Base-by-base conservation (phyloP, 2,888 invertebrate species). In the Leucoma salicis region DNA sequence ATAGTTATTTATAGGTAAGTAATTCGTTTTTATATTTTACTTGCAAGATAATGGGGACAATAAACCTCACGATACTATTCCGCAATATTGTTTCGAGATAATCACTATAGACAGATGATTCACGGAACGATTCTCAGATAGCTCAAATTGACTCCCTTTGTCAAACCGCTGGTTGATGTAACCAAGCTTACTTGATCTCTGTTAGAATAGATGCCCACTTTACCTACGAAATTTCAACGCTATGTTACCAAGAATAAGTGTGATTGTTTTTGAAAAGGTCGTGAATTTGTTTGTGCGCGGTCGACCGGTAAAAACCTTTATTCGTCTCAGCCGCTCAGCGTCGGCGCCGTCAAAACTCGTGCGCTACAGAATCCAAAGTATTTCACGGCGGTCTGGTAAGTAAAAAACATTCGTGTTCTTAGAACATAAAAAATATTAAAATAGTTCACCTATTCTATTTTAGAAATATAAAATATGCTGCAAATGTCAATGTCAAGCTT, bases 41-140 rank as follows among this genome's bases (percentile, higher is more conserved):
- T 53, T 47, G 35, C 44, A 40, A 39, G 45, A 43, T 49, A 39
- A 45, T 46, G 53, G 49, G 51, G 53, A 57, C 39, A 53, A 54
- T 47, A 50, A 49, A 49, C 38, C 52, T 59, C 61, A 61, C 63
- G 63, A 64, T 45, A 44, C 35, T 28, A 43, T 15, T 15, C 46
- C 62, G 71, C 66, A 63, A 63, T 68, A 70, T 65, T 72, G 65
- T 72, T 69, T 70, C 63, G 57, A 82, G 80, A 82, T 83, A 81
- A 82, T 82, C 76, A 66, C 67, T 55, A 52, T 52, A 68, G 78
- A 75, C 69, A 72, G 81, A 79, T 78, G 83, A 84, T 73, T 84
- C 86, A 87, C 84, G 84, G n/a, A 81, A 43, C 74, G 76, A 79
- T 80, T 65, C 64, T 56, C 55, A 75, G 85, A 83, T 81, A 79